Conservation (phyloP, 2,797 vertebrate genomes). For the Epinephelus malabaricus region DNA sequence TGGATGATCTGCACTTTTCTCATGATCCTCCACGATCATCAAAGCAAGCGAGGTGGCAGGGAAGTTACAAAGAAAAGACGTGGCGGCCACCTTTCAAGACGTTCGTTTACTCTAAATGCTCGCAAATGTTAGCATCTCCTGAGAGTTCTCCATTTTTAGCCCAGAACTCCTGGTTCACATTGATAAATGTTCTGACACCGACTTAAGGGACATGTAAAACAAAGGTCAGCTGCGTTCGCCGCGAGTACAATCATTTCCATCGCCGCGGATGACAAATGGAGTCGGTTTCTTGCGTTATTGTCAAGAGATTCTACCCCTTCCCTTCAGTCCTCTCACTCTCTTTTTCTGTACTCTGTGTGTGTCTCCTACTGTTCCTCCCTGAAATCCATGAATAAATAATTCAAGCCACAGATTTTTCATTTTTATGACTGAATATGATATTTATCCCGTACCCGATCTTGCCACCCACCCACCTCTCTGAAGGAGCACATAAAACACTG, state of each 20-base stretch:
- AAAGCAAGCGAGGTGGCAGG: constrained; percentile 44
- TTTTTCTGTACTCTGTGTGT: constrained; percentile 23
- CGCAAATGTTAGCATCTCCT: constrained; percentile 27
- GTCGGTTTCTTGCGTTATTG: constrained; percentile 54
- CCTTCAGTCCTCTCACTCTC: constrained; percentile 41
- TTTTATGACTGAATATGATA: constrained; percentile 79
- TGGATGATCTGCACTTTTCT: constrained; percentile 47
- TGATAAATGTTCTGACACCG: constrained; percentile 67
- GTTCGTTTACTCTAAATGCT: constrained; percentile 21
- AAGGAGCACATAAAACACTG: constrained; percentile 59
- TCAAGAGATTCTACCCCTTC: constrained; percentile 50
- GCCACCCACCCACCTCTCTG: constrained; percentile 75
- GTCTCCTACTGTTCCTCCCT: constrained; percentile 52
- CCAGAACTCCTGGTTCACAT: constrained; percentile 14
- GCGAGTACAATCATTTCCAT: constrained; percentile 62
- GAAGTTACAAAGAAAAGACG: constrained; percentile 33
- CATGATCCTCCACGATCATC: constrained; percentile 46
- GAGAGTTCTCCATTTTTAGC: constrained; percentile 54
- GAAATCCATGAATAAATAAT: constrained; percentile 80
- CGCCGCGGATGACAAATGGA: constrained; percentile 74
- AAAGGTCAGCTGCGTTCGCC: constrained; percentile 70
- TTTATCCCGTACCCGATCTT: constrained; percentile 69
- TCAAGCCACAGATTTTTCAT: constrained; percentile 74
- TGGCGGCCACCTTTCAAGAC: not conserved
- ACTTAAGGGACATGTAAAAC: constrained; percentile 71